A percentile compares a stretch with the other conserved stretches of the same genome.
These are phyloP conservation scores for Setipinna tenuifilis DNA, from an alignment of 2,797 vertebrate genomes.

Conservation along the genomic window DNA sequence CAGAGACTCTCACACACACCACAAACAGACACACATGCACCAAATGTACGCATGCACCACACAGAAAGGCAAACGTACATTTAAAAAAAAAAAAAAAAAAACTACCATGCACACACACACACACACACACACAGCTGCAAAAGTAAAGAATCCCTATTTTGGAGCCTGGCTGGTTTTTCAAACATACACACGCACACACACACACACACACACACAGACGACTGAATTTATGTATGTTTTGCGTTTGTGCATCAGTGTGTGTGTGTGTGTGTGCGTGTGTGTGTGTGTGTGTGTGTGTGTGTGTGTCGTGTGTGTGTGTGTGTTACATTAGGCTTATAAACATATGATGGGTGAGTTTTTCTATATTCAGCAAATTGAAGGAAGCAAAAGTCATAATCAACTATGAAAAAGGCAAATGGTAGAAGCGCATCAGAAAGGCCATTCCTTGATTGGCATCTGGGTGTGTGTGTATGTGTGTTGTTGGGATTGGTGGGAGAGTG, in stretches of 20 bases:
- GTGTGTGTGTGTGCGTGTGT: slow-evolving; percentile 28
- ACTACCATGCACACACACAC: not conserved
- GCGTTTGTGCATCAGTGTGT: too few species aligned
- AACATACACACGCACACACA: not conserved
- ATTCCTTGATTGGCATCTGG: slow-evolving; percentile 63
- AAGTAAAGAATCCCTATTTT: not conserved
- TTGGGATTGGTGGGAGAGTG: slow-evolving; percentile 31
- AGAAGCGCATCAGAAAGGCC: slow-evolving; percentile 47
- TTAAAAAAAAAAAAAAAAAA: not conserved
- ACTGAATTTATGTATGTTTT: too few species aligned
- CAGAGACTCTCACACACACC: not conserved
- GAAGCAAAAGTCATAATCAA: slow-evolving; percentile 63
- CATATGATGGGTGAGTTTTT: slow-evolving; percentile 59
- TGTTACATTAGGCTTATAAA: slow-evolving; percentile 52
- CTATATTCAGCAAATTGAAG: slow-evolving; percentile 72
- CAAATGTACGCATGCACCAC: not conserved
- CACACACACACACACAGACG: slow-evolving; percentile 6
- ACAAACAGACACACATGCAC: not conserved
- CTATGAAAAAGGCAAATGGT: slow-evolving; percentile 51
- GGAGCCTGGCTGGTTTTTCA: not conserved
- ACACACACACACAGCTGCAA: not conserved
- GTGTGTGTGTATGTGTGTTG: slow-evolving; percentile 39
- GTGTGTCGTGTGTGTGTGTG: slow-evolving; percentile 39
- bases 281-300: slow-evolving; percentile 22
- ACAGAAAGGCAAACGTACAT: not conserved